Evolutionary conservation across 2,888 invertebrate species (phyloP), one percentile per base, ranked within the genome.

Genomic region (Sericinus montela): DNA sequence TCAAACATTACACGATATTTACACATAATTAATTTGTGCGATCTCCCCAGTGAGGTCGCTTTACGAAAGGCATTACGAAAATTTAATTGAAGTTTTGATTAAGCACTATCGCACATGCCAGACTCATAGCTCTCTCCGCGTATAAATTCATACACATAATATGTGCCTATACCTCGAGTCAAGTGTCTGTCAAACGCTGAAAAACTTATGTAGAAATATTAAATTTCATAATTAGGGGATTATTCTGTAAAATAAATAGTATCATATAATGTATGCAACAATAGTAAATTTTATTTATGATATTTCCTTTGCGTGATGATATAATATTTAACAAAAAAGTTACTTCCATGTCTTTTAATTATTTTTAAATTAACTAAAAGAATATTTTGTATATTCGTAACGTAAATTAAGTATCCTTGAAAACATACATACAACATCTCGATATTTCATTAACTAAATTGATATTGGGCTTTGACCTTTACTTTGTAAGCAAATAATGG

Each of bases 31-130:
- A 80, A 80, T 81, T 76, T 76, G 74, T 67, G 71, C 63, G 63
- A 70, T 72, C 71, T 52, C 69, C 67, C 63, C 66, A 65, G 53
- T 51, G 75, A 71, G 69, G 64, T 62, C 65, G 65, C 63, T 61
- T 68, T 71, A 69, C 69, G 79, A 77, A 80, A 80, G 77, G 80
- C 78, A 78, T 80, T 78, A 80, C 75, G 76, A 68, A 78, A 80
- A 81, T 83, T 83, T 84, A 84, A 84, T 84, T 84, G 81, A 82
- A 81, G 76, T 81, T 83, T 82, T 80, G 80, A 85, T 83, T 78
- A 82, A 79, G 71, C 72, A 79, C 77, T 79, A 78, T 80, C 75
- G 69, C 69, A 73, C 60, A 67, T 69, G 69, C 65, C 73, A 74
- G 70, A 53, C 63, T 65, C 61, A 55, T 59, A 56, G 58, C 43